Base-by-base conservation (phyloP, 2,797 vertebrate genomes). In the Nyctalus aviator region DNA sequence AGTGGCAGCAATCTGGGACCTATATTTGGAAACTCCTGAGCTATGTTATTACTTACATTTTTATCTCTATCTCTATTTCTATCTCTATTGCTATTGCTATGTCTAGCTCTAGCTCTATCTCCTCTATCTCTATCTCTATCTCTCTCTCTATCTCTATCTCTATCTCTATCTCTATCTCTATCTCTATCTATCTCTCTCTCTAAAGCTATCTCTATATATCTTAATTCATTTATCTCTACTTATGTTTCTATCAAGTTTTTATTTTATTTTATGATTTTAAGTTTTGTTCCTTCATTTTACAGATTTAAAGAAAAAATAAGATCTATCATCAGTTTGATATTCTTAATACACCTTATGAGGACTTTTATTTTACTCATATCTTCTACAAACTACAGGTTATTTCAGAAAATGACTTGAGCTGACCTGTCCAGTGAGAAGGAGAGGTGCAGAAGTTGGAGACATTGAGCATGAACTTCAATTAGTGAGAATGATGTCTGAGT, bases 331-430 rank as follows among this genome's bases (percentile, higher is more conserved):
- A 75, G 50, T 95, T 93, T 88, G 2, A 82, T 30, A 57, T 81
- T 68, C 64, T 14, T 0, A 21, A n/a, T 35, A 73, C 7, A 75
- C 41, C 15, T 79, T 73, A 8, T 84, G 37, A 89, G 35, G 55
- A 32, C 41, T 78, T 93, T 59, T 88, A 76, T 76, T 37, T 88
- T 48, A 72, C 4, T 84, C 8, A 8, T 53, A 30, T 66, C 25
- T 79, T 15, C 23, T 57, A 64, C 5, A 86, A 76, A 81, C n/a
- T 46, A 10, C 82, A 37, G 62, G 25, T 8, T 59, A 59, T 76
- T 95, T 96, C 44, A 85, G 32, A 84, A 87, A 78, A 78, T 88
- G 14, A 17, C 78, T 94, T 79, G 69, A 62, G 23, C 37, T 79
- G 35, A 85, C 6, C 13, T 62, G 66, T 81, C 35, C 3, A 41